Evolutionary conservation across 2,888 invertebrate genomes (phyloP).

Genomic region (Tiphia femorata): DNA sequence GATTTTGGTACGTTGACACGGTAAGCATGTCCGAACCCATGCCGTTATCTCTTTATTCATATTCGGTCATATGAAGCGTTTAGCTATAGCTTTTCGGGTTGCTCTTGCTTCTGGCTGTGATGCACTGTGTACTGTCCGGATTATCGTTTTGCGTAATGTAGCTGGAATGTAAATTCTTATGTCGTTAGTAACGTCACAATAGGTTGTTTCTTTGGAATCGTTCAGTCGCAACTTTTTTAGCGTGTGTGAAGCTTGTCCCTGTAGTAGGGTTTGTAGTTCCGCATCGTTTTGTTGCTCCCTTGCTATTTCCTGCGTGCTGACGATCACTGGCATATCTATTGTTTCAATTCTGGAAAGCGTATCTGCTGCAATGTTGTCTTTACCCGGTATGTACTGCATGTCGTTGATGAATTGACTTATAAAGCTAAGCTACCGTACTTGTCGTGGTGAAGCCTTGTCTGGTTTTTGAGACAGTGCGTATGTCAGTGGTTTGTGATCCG

Average conservation of each 20-base stretch:
- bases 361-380: slow-evolving; percentile 41
- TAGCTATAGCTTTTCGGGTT: slow-evolving; percentile 28
- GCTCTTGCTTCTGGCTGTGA: slow-evolving; percentile 30
- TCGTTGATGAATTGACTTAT: slow-evolving; percentile 37
- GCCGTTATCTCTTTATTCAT: slow-evolving; percentile 42
- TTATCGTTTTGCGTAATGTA: slow-evolving; percentile 21
- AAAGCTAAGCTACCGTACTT: slow-evolving; percentile 39
- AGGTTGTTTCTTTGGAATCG: neutral
- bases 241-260: neutral
- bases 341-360: slow-evolving; percentile 35
- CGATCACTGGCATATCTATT: slow-evolving; percentile 18
- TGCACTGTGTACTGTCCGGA: slow-evolving; percentile 27
- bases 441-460: slow-evolving; percentile 32
- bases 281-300: slow-evolving; percentile 17
- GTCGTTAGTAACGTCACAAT: neutral
- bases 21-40: slow-evolving; percentile 47
- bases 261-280: slow-evolving; percentile 14
- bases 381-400: slow-evolving; percentile 12
- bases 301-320: slow-evolving; percentile 17
- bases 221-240: neutral
- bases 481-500: slow-evolving; percentile 19
- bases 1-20: slow-evolving; percentile 55
- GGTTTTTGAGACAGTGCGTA: slow-evolving; percentile 19
- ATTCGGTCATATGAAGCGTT: slow-evolving; percentile 45
- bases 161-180: neutral